phyloP scores from a whole-genome alignment of 2,888 invertebrate genomes.

The Tenthredo distinguenda region DNA sequence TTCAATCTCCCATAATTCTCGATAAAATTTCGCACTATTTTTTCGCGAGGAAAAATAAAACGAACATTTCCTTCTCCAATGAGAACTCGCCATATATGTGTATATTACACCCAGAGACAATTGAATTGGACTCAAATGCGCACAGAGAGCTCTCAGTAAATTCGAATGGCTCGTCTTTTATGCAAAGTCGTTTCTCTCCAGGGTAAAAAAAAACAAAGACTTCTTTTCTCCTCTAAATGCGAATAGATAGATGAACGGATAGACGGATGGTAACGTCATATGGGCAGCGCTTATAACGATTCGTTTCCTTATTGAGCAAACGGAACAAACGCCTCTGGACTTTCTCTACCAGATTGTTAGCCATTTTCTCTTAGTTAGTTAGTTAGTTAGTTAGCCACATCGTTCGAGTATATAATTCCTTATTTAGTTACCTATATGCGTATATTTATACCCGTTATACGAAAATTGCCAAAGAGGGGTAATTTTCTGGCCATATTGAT shows the following conservation, averaged over 20 bases:
- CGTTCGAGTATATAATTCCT: not conserved
- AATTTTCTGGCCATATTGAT: constrained; percentile 58
- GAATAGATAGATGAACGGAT: not conserved
- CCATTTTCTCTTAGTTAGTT: not conserved
- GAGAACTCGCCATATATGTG: no score
- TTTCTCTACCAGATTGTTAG: constrained; percentile 13
- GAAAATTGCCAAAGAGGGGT: not conserved
- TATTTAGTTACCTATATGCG: not conserved
- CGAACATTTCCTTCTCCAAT: no score
- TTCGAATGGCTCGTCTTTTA: not conserved
- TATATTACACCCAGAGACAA: no score
- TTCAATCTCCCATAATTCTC: no score
- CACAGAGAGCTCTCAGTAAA: not conserved
- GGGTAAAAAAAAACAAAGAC: not conserved
- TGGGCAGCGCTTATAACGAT: constrained; percentile 23
- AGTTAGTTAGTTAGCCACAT: not conserved
- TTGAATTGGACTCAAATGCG: not conserved
- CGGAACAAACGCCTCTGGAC: constrained; percentile 27
- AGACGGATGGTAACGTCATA: not conserved
- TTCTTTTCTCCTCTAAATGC: not conserved
- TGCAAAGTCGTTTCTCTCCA: not conserved
- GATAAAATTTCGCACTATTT: no score
- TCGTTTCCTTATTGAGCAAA: constrained; percentile 33
- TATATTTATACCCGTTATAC: not conserved
- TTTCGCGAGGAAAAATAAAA: not conserved